Evolutionary conservation across 2,888 invertebrate genomes (phyloP).

Genomic region (Yponomeuta malinellus): DNA sequence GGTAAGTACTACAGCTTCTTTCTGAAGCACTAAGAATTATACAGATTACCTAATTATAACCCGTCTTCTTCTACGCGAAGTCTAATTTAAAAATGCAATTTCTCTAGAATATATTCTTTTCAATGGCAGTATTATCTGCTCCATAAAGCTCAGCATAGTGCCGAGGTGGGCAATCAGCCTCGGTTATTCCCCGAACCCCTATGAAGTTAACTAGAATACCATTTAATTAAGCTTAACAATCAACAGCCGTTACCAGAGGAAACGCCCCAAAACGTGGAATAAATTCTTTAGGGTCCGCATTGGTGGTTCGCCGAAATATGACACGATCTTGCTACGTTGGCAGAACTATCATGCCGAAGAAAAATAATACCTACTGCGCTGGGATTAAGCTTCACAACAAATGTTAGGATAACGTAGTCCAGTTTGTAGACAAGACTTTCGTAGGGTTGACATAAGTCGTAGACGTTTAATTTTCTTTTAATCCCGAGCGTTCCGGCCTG

Average conservation of each 20-base stretch:
- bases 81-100: neutral
- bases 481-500: slow-evolving; percentile 66
- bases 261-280: slow-evolving; percentile 69
- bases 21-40: no score
- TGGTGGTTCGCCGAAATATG: slow-evolving; percentile 15
- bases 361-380: neutral
- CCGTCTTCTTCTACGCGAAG: neutral
- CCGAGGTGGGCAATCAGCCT: neutral
- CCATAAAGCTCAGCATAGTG: neutral
- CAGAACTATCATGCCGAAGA: neutral
- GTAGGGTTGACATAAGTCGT: slow-evolving; percentile 61
- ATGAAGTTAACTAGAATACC: slow-evolving; percentile 48
- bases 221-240: slow-evolving; percentile 70
- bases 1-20: no score
- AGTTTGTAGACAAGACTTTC: neutral
- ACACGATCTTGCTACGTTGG: slow-evolving; percentile 33
- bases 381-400: neutral
- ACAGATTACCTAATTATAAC: no score
- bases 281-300: slow-evolving; percentile 58
- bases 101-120: neutral
- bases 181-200: neutral
- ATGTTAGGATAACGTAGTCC: neutral
- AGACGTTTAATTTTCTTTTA: slow-evolving; percentile 74
- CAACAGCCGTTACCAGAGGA: slow-evolving; percentile 64
- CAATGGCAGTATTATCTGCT: neutral